Base-by-base conservation (phyloP, 2,797 vertebrate species). In the Falco cherrug region DNA sequence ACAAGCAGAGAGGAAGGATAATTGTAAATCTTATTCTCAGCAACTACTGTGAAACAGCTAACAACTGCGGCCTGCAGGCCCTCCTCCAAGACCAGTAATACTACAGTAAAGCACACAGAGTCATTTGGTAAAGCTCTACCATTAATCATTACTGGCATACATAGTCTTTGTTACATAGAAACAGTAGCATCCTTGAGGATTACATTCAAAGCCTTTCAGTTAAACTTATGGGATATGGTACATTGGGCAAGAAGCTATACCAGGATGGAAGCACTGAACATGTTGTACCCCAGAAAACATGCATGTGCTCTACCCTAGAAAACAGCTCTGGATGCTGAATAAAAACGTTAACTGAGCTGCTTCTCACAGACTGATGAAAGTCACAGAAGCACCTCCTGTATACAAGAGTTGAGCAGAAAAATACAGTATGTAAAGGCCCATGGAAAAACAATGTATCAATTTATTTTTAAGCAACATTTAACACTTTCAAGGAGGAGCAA, bases 51-150 rank as follows among this genome's bases (percentile, higher is more conserved):
- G 39, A 82, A 19, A 28, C 1, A 53, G 26, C 43, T 41, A 54
- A 13, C 33, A 77, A 71, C 0, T 21, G 22, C 25, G 26, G 43
- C 28, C 18, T 3, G 0, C 1, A 50, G 35, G n/a, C 53, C 16
- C 28, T 68, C 15, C 57, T 45, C 20, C 67, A 69, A 74, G 39
- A n/a, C 24, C 11, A 53, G 37, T 35, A 68, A 50, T 6, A n/a
- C 18, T 16, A 45, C 18, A 35, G 22, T 19, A 51, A 60, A 45
- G 39, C 9, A 53, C 0, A 1, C 9, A 9, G 1, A 45, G 12
- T 15, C 43, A 43, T 21, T 41, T 11, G 12, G 7, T 4, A 78
- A 29, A 75, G 26, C n/a, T 78, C 81, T 63, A 37, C 45, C 53
- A 64, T 35, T 53, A 51, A 68, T 20, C 1, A 0, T 33, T 53